Base-by-base conservation (phyloP, 2,888 invertebrate genomes). In the Plagiodera versicolora region DNA sequence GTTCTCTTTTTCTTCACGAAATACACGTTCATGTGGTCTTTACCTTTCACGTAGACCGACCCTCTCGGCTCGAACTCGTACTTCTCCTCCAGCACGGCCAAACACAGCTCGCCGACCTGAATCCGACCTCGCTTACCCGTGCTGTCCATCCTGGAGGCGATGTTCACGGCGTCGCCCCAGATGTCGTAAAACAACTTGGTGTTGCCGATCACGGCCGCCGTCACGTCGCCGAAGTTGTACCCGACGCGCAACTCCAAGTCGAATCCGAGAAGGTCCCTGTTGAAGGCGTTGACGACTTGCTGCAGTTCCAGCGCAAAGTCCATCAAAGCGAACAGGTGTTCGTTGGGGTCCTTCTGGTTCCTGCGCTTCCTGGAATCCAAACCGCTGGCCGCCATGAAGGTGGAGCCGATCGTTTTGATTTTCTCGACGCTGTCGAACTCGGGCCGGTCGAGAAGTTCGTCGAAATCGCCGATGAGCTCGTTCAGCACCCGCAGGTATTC, bases 111-210 rank as follows among this genome's bases (percentile, higher is more conserved):
- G 11, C 92, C 90, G 2, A 93, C 86, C 77, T 94, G 94, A 67
- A 96, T 92, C 51, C 90, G 83, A 60, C 94, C 92, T 2, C 89
- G 85, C 9, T 96, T 88, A 0, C 98, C 98, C 0, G 97, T 98
- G 0, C 95, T 94, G 79, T 98, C 98, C 98, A 98, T 98, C 56
- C 98, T 84, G 6, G 94, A 94, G 0, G 98, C 95, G 60, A 98
- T 95, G 79, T 98, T 98, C 0, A 98, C 98, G 0, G 98, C 95
- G 79, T 98, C 98, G 0, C 98, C 98, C 98, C 98, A 98, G 72
- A 98, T 98, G 79, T 98, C 98, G 74, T 97, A 98, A 78, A 95
- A 94, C 62, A 98, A 82, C 77, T 98, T 98, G 1, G 93, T 93
- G 6, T 96, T 96, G 0, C 98, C 98, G 56, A 98, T 97, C 1